These are phyloP conservation scores for Myodes glareolus DNA, from an alignment of 2,113 vertebrate species.

Conservation along the genomic window DNA sequence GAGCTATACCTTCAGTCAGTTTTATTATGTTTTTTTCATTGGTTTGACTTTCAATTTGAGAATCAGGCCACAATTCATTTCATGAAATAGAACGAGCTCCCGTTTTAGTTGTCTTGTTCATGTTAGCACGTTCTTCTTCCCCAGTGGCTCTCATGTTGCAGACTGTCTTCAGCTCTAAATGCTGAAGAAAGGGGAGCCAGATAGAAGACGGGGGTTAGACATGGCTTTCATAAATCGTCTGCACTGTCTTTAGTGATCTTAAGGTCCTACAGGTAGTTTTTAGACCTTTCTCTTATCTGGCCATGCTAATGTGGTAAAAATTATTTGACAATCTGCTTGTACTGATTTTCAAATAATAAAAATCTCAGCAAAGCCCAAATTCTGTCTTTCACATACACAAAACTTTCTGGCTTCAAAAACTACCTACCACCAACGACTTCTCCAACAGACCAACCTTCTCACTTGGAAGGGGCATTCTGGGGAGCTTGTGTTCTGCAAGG, in stretches of 20 bases:
- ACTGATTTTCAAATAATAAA: conserved; percentile 54
- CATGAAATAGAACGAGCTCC: not conserved
- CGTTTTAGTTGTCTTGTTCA: not conserved
- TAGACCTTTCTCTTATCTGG: conserved; percentile 1
- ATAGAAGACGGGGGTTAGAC: not conserved
- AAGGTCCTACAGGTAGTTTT: not conserved
- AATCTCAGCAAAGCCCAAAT: conserved; percentile 33
- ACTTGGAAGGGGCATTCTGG: not conserved
- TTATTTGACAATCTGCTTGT: not conserved
- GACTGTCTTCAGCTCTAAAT: not conserved
- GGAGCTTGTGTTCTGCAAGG: not conserved
- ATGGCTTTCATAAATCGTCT: not conserved
- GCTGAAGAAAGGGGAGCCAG: not conserved
- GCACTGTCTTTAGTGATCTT: not conserved
- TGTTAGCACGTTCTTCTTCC: not conserved
- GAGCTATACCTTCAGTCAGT: not conserved
- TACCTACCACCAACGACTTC: not conserved
- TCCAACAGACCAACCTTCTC: not conserved
- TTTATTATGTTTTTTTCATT: not conserved
- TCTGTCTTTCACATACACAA: not conserved
- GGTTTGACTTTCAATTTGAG: not conserved
- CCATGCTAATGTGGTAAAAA: not conserved
- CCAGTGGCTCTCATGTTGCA: not conserved
- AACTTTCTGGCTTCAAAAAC: not conserved
- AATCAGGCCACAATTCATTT: not conserved